A percentile compares a stretch with the other conserved stretches of the same genome.
These are phyloP conservation scores for Cerastoderma edule DNA, from an alignment of 2,888 invertebrate species.

Conservation along the genomic window DNA sequence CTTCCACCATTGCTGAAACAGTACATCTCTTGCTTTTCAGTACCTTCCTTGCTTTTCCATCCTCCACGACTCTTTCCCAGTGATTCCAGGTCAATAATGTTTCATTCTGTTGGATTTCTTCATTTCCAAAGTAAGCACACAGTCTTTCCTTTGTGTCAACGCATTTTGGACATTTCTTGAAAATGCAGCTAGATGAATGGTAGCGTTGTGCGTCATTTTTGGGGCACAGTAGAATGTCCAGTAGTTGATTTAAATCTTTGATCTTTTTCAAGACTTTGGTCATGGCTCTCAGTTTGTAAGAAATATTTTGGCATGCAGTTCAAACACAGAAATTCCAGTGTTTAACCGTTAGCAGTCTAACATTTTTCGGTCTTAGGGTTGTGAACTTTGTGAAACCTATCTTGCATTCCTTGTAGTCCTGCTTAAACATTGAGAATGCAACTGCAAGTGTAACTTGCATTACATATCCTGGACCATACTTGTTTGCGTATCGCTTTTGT, in stretches of 20 bases:
- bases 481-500: slow-evolving; percentile 45
- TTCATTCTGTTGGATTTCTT: slow-evolving; percentile 20
- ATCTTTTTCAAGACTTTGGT: slow-evolving; percentile 30
- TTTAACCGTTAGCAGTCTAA: slow-evolving; percentile 29
- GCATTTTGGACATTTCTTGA: slow-evolving; percentile 38
- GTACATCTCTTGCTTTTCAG: slow-evolving; percentile 32
- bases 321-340: slow-evolving; percentile 54
- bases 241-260: slow-evolving; percentile 38
- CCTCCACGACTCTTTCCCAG: slow-evolving; percentile 48
- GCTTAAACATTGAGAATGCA: slow-evolving; percentile 38
- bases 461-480: slow-evolving; percentile 47
- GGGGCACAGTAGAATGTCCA: slow-evolving; percentile 39
- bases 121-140: slow-evolving; percentile 15
- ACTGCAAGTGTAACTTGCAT: slow-evolving; percentile 34
- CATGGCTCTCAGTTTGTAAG: slow-evolving; percentile 39
- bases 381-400: slow-evolving; percentile 49
- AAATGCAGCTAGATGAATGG: slow-evolving; percentile 39
- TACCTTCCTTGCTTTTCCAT: slow-evolving; percentile 47
- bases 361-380: slow-evolving; percentile 44
- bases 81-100: slow-evolving; percentile 49
- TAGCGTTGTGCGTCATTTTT: slow-evolving; percentile 39
- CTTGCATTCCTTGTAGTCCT: slow-evolving; percentile 34
- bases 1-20: slow-evolving; percentile 41
- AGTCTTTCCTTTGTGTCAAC: slow-evolving; percentile 29
- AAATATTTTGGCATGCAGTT: slow-evolving; percentile 37